Percentiles rank a stretch among this genome's conserved stretches.
These are phyloP conservation scores for Phalacrocorax brasilianus DNA, from an alignment of 2,113 vertebrate species.

Conservation along the genomic window DNA sequence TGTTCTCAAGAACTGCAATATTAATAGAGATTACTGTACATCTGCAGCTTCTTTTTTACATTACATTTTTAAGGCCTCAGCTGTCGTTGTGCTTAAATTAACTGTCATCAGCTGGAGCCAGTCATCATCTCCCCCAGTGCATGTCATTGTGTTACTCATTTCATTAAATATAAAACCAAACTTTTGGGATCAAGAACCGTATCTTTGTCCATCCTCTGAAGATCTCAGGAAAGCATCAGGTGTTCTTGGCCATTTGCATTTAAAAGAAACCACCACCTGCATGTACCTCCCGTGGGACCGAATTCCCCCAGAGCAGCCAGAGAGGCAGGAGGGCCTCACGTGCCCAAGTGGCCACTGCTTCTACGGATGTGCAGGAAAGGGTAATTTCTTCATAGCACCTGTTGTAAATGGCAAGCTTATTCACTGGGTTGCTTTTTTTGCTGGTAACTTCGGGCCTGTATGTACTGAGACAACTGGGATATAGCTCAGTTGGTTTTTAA, in stretches of 20 bases:
- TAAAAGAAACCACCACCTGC: background rate
- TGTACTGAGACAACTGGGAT: background rate
- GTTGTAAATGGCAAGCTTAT: background rate
- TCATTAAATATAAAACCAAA: background rate
- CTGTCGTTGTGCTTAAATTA: background rate
- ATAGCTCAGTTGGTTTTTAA: background rate
- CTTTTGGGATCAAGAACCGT: background rate
- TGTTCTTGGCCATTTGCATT: background rate
- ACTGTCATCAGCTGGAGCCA: accelerated
- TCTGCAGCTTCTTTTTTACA: background rate
- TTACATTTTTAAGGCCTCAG: background rate
- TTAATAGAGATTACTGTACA: background rate
- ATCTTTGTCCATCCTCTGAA: background rate
- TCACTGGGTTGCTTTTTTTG: background rate
- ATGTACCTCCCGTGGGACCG: background rate
- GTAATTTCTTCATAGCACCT: background rate
- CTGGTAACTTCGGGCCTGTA: background rate
- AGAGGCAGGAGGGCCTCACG: background rate
- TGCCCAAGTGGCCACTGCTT: background rate
- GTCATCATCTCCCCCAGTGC: background rate
- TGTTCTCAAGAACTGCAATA: background rate
- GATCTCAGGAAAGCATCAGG: background rate
- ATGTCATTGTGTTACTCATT: background rate
- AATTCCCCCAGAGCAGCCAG: background rate
- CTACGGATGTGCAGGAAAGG: background rate